A percentile compares a stretch with the other conserved stretches of the same genome.
Evolutionary conservation across 2,113 vertebrate species (phyloP).

Genomic region (Hypomesus transpacificus): DNA sequence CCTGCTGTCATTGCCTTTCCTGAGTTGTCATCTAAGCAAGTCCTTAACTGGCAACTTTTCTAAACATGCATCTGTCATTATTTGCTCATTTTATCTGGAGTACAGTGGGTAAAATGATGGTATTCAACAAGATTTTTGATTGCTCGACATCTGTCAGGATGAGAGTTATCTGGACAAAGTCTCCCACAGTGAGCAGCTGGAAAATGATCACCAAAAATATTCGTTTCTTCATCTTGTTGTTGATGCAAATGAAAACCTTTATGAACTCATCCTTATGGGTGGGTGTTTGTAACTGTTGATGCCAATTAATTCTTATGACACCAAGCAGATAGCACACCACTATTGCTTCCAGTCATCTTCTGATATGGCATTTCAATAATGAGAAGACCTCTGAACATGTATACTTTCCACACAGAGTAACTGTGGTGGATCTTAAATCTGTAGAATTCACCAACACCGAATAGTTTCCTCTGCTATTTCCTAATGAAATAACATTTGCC

Average conservation of each 20-base stretch:
- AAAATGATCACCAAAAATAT: conserved; percentile 65
- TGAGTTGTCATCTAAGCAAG: too few species aligned
- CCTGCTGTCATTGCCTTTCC: too few species aligned
- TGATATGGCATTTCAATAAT: conserved; percentile 27
- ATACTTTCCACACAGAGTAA: too few species aligned
- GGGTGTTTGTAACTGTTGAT: conserved; percentile 70
- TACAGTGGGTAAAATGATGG: conserved; percentile 38
- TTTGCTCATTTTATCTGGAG: conserved; percentile 19
- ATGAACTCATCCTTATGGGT: conserved; percentile 62
- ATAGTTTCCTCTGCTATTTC: too few species aligned
- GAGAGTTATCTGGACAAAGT: conserved; percentile 61
- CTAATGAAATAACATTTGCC: too few species aligned
- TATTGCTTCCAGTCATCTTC: conserved; percentile 45
- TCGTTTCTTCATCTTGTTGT: conserved; percentile 56
- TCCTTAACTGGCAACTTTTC: too few species aligned
- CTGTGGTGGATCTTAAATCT: too few species aligned
- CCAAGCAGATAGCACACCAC: conserved; percentile 39
- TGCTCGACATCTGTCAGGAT: conserved; percentile 63
- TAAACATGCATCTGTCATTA: not conserved
- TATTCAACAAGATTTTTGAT: conserved; percentile 54
- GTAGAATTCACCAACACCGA: too few species aligned
- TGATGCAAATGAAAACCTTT: conserved; percentile 69
- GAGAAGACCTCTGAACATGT: too few species aligned
- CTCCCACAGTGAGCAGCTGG: conserved; percentile 70
- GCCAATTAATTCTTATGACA: conserved; percentile 53